These are phyloP conservation scores for Hedya salicella DNA, from an alignment of 2,888 invertebrate species.

Conservation along the genomic window DNA sequence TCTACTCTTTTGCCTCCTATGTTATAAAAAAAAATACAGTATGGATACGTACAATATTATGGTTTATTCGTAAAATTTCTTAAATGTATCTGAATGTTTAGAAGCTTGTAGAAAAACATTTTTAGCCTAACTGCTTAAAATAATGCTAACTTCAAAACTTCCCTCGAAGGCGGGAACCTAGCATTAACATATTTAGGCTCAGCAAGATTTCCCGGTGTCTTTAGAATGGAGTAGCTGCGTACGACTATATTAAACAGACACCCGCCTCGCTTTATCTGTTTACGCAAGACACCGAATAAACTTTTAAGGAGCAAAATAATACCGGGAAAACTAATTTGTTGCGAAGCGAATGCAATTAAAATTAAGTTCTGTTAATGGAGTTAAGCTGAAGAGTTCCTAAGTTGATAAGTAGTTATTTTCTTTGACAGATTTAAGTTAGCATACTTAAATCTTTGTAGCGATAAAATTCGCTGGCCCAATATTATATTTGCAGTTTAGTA, in stretches of 20 bases:
- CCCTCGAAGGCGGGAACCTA: conserved; percentile 3
- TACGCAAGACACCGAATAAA: conserved; percentile 25
- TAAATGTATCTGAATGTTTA: background rate
- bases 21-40: no score
- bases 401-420: background rate
- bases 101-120: background rate
- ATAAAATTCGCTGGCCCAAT: no score
- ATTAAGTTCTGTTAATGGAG: background rate
- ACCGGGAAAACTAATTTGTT: conserved; percentile 8
- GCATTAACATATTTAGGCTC: conserved; percentile 36
- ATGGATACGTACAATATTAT: no score
- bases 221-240: conserved; percentile 24
- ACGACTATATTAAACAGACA: conserved; percentile 33
- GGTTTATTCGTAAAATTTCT: background rate
- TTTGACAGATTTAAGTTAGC: background rate
- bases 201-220: conserved; percentile 29
- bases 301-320: conserved; percentile 24
- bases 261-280: conserved; percentile 22
- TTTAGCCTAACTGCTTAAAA: background rate
- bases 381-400: background rate
- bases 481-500: no score
- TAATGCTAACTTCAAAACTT: conserved; percentile 1
- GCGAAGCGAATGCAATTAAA: conserved; percentile 10
- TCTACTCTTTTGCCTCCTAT: no score
- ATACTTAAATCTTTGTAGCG: no score